phyloP scores from a whole-genome alignment of 2,797 vertebrate species.

The Macropodus opercularis region DNA sequence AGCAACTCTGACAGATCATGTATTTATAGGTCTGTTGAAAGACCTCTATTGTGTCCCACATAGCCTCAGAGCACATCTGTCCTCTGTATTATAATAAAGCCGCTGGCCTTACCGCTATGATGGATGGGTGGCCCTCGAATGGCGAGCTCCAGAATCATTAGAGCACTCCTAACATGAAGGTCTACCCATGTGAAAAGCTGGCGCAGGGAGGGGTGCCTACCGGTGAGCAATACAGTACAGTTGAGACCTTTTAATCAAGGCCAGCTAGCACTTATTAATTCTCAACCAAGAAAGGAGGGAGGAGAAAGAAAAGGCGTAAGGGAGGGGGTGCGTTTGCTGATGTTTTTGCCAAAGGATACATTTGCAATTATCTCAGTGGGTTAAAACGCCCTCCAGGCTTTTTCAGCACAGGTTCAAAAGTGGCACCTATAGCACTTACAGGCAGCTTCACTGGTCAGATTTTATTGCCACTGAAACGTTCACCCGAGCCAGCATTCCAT shows the following conservation, averaged over 20 bases:
- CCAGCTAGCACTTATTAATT: conserved; percentile 72
- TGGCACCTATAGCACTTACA: conserved; percentile 60
- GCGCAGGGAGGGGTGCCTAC: conserved; percentile 50
- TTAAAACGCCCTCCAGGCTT: conserved; percentile 59
- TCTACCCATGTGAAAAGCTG: conserved; percentile 69
- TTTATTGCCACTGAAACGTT: conserved; percentile 51
- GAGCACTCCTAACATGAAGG: conserved; percentile 76
- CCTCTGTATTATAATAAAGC: conserved; percentile 87
- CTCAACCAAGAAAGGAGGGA: conserved; percentile 33
- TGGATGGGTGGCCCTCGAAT: conserved; percentile 83
- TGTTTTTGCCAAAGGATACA: conserved; percentile 68
- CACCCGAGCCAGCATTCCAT: conserved; percentile 60
- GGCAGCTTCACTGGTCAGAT: conserved; percentile 60
- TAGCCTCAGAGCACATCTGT: conserved; percentile 85
- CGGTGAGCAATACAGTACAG: conserved; percentile 65
- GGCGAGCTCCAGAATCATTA: conserved; percentile 83
- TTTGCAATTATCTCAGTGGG: conserved; percentile 74
- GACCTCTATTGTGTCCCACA: conserved; percentile 87
- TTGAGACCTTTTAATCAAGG: conserved; percentile 77
- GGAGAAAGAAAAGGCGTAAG: conserved; percentile 22
- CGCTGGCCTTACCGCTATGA: conserved; percentile 80
- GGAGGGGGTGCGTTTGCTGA: conserved; percentile 52
- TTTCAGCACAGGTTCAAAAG: conserved; percentile 54
- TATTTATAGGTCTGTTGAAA: conserved; percentile 88
- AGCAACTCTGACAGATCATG: conserved; percentile 84